Conservation (phyloP, 2,888 invertebrate species). For the Acleris sparsana region DNA sequence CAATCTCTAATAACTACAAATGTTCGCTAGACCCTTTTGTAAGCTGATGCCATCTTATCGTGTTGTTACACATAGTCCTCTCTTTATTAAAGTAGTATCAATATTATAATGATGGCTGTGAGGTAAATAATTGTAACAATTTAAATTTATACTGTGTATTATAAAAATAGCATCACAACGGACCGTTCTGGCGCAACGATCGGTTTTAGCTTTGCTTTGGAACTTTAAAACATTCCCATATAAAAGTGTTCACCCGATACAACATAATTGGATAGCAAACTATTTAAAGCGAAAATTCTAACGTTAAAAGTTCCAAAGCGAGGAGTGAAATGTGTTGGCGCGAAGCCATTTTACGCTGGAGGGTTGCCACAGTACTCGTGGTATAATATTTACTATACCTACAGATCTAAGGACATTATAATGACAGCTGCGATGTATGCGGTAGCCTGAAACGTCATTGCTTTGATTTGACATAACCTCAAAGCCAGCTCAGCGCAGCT, state of each 20-base stretch:
- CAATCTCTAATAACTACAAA: conserved; percentile 62
- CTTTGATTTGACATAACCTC: too few species aligned
- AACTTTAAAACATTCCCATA: conserved; percentile 40
- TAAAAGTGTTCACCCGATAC: background rate
- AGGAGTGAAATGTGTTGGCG: conserved; percentile 51
- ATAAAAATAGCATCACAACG: conserved; percentile 64
- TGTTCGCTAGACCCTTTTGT: conserved; percentile 81
- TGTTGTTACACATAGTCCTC: conserved; percentile 79
- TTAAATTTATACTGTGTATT: conserved; percentile 82
- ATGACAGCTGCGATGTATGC: too few species aligned
- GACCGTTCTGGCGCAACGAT: conserved; percentile 65
- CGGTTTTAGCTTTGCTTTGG: conserved; percentile 47
- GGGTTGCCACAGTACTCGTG: conserved; percentile 61
- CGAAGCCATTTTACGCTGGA: conserved; percentile 53
- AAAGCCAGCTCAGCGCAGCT: too few species aligned
- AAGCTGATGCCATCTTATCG: conserved; percentile 78
- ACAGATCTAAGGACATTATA: background rate
- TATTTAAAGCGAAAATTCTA: background rate
- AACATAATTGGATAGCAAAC: conserved; percentile 1
- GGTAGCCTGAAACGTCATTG: too few species aligned
- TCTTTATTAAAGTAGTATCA: conserved; percentile 82
- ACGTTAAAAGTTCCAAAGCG: conserved; percentile 56
- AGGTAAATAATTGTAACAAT: conserved; percentile 81
- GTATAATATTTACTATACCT: background rate
- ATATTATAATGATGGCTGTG: conserved; percentile 84